These are phyloP conservation scores for Heterodera schachtii DNA, from an alignment of 1,140 invertebrate species.

Conservation along the genomic window DNA sequence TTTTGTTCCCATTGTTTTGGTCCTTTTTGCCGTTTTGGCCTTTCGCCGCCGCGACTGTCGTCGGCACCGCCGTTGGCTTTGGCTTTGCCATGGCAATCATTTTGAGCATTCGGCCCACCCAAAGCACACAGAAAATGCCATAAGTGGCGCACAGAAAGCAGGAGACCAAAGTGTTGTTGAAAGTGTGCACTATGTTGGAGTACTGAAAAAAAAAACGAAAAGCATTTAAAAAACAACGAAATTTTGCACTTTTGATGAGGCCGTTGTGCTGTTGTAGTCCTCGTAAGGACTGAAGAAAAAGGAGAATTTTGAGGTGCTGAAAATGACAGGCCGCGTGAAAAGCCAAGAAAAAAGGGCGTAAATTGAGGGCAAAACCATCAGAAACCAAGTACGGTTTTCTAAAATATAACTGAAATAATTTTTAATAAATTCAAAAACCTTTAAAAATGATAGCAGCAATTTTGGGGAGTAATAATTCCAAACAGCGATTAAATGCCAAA, in stretches of 20 bases:
- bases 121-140: neutral
- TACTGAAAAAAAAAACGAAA: neutral
- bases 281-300: constrained; percentile 6
- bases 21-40: neutral
- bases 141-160: neutral
- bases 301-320: neutral
- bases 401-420: neutral
- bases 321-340: neutral
- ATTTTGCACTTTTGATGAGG: neutral
- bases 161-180: constrained; percentile 5
- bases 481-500: constrained; percentile 16
- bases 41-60: neutral
- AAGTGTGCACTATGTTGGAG: constrained; percentile 1
- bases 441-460: neutral
- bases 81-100: neutral
- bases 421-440: constrained; percentile 1
- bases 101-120: constrained; percentile 2
- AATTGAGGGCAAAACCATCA: neutral
- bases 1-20: too few relatives aligned
- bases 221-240: neutral
- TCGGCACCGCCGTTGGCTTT: neutral
- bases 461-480: constrained; percentile 3
- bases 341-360: constrained; percentile 2
- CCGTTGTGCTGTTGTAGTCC: constrained; percentile 10
- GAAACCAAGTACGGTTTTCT: neutral